phyloP scores from a whole-genome alignment of 1,140 invertebrate genomes.

The Muscidifurax raptorellus region DNA sequence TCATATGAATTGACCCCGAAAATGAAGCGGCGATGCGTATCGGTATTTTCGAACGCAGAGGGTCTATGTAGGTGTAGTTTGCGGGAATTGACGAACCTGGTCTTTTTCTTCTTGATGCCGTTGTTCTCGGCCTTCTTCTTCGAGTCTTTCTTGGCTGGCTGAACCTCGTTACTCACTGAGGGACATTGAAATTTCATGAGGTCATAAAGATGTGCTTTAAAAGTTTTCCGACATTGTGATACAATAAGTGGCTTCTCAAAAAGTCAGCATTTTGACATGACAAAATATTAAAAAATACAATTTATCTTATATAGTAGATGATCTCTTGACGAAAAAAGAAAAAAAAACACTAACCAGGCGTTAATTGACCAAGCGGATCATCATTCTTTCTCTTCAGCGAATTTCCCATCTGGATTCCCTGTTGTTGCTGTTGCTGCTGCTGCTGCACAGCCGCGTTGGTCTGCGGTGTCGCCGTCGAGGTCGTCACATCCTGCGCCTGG shows the following conservation, averaged over 20 bases:
- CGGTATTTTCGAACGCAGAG: background rate
- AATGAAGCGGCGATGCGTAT: background rate
- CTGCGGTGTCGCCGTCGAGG: conserved; percentile 63
- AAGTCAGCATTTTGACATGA: too few relatives aligned
- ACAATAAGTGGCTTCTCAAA: too few relatives aligned
- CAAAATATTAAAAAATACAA: too few relatives aligned
- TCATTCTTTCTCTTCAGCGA: conserved; percentile 70
- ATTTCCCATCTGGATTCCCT: conserved; percentile 68
- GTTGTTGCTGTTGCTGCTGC: conserved; percentile 67
- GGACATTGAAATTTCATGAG: conserved; percentile 4
- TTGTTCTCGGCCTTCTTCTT: conserved; percentile 92
- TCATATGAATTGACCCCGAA: background rate
- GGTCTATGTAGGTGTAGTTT: background rate
- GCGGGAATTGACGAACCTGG: conserved; percentile 80
- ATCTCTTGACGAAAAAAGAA: background rate
- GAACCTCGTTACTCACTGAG: conserved; percentile 69
- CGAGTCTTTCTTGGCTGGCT: conserved; percentile 81
- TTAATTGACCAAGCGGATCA: conserved; percentile 67
- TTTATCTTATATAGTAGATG: too few relatives aligned
- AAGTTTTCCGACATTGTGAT: too few relatives aligned
- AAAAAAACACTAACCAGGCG: conserved; percentile 64
- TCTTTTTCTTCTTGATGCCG: conserved; percentile 95
- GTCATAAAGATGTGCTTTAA: too few relatives aligned
- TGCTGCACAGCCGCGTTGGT: conserved; percentile 20
- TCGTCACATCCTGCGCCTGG: conserved; percentile 71